phyloP scores from a whole-genome alignment of 92 coral and sea anemone species.

The Umimayanthus kanabou region DNA sequence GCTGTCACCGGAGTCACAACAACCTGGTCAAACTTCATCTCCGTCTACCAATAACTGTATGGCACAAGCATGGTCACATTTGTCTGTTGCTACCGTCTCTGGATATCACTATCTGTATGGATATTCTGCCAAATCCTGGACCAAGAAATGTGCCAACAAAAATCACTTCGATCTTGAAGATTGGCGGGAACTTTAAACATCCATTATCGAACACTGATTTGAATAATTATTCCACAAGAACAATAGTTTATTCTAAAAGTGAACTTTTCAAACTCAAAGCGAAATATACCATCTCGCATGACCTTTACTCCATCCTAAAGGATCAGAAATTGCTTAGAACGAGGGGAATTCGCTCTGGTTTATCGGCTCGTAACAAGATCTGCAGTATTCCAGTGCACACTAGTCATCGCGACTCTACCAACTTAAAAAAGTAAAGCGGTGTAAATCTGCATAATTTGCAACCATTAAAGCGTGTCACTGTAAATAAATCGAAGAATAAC shows the following conservation, averaged over 20 bases:
- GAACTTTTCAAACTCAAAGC: constrained; percentile 29
- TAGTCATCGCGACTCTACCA: too few species aligned
- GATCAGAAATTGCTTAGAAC: constrained; percentile 39
- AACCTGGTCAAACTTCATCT: constrained; percentile 34
- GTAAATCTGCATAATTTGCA: too few species aligned
- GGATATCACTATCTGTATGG: too few species aligned
- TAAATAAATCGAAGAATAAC: neutral
- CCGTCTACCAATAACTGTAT: constrained; percentile 34
- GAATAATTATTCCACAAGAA: constrained; percentile 23
- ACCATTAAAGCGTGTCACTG: too few species aligned
- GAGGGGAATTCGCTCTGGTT: constrained; percentile 42
- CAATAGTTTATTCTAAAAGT: constrained; percentile 36
- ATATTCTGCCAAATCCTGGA: constrained; percentile 42
- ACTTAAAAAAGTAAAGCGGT: too few species aligned
- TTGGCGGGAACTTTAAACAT: constrained; percentile 5
- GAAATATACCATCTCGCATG: constrained; percentile 34
- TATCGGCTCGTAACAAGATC: too few species aligned
- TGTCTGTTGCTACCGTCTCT: constrained; percentile 30
- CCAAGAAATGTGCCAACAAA: constrained; percentile 16
- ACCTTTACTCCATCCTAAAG: too few species aligned
- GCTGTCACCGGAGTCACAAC: neutral
- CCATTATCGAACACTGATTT: neutral
- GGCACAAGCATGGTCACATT: constrained; percentile 52
- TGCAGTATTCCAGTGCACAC: too few species aligned
- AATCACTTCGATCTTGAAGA: constrained; percentile 1